Evolutionary conservation across 2,113 vertebrate species (phyloP), one percentile per base, ranked within the genome.

Genomic region (Equus przewalskii): DNA sequence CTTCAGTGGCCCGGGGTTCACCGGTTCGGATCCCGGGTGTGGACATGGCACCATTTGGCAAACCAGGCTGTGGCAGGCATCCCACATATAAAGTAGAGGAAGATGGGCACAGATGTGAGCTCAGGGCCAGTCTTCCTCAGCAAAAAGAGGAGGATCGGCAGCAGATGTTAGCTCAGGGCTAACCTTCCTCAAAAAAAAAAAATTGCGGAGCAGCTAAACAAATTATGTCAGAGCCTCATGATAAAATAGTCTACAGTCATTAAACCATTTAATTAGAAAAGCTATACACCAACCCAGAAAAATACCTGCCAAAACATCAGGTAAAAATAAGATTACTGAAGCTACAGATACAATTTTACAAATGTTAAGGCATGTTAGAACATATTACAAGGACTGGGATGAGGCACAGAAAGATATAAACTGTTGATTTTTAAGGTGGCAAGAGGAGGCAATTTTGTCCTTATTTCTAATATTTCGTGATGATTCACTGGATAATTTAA

Each of bases 381-480:
- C 41, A 96, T 81, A 86, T 28, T 72, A 92, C 72, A 88, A 62
- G 7, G 56, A 96, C 10, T 67, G n/a, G 9, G 15, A 78, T 28
- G 18, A 64, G 22, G n/a, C 22, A 91, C 4, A 75, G 19, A 76
- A 92, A 85, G 93, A 64, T 36, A 79, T 44, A 80, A 93, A 92
- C 49, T 84, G 16, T 69, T 95, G 30, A 49, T 33, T 85, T 91
- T 51, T 80, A 94, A 78, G 18, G 56, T 33, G 49, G 33, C 24
- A 70, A 60, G n/a, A 89, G 33, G 33, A 56, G 28, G 18, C 15
- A 89, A 94, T 67, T 91, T 73, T 92, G 62, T n/a, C 90, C 65
- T 92, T 78, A 78, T 78, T 75, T 80, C 49, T 83, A 92, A 46
- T 60, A 89, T 54, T 94, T 70, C 94, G 51, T 72, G 26, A 81